These are phyloP conservation scores for Tenthredo mesomela DNA, from an alignment of 2,888 invertebrate species.

Conservation along the genomic window DNA sequence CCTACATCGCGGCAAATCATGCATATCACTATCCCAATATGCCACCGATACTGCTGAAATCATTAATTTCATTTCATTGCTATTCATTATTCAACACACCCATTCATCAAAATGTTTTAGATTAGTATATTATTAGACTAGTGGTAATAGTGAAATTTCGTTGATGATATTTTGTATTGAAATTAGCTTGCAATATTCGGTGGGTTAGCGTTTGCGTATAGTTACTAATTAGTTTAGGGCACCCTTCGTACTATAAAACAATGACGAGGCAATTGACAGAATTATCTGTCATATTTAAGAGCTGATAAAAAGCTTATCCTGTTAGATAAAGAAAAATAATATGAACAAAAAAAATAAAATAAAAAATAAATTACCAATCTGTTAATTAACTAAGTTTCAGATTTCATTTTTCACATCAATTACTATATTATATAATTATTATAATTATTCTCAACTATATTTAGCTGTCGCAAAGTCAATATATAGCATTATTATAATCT, in stretches of 20 bases:
- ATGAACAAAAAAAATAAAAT: not conserved
- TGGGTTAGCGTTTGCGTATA: constrained; percentile 27
- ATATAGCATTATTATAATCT: not conserved
- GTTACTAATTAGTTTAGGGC: constrained; percentile 17
- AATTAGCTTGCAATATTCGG: constrained; percentile 39
- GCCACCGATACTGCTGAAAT: constrained; percentile 15
- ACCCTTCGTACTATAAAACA: constrained; percentile 46
- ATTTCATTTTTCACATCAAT: constrained; percentile 6
- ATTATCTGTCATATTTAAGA: not conserved
- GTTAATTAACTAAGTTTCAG: constrained; percentile 32
- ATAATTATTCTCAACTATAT: not conserved
- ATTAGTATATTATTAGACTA: constrained; percentile 16
- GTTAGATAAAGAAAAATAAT: no score
- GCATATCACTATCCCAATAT: constrained; percentile 44
- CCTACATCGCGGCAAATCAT: constrained; percentile 37
- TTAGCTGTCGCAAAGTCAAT: not conserved
- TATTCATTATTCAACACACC: constrained; percentile 17
- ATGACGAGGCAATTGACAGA: constrained; percentile 23
- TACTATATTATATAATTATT: not conserved
- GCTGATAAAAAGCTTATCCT: constrained; percentile 2
- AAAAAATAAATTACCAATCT: not conserved
- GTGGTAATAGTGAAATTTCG: constrained; percentile 42
- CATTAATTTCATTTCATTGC: constrained; percentile 34
- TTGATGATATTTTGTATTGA: constrained; percentile 58
- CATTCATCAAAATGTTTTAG: constrained; percentile 20